A percentile compares a stretch with the other conserved stretches of the same genome.
Evolutionary conservation across 2,888 invertebrate species (phyloP).

Genomic region (Drosophila hamatofila): DNA sequence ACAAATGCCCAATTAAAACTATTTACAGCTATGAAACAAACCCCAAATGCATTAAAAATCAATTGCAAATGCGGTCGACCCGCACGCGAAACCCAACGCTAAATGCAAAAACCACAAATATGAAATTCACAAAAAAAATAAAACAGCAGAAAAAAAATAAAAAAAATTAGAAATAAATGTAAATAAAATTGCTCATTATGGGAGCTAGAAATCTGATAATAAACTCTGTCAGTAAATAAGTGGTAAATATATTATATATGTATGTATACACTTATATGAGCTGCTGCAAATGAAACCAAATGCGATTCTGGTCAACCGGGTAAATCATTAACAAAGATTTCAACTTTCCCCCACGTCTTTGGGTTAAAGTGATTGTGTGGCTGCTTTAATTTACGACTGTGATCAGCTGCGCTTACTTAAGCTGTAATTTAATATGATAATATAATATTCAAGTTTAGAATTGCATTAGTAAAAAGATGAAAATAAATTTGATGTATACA

Average conservation of each 20-base stretch:
- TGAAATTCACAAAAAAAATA: conserved; percentile 27
- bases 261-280: background rate
- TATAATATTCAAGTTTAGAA: conserved; percentile 19
- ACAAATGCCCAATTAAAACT: conserved; percentile 44
- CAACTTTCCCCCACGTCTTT: conserved; percentile 45
- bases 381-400: conserved; percentile 38
- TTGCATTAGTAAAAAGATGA: background rate
- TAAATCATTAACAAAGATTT: conserved; percentile 68
- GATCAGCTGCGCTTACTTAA: conserved; percentile 31
- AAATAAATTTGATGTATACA: too few relatives aligned
- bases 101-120: conserved; percentile 45
- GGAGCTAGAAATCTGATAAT: conserved; percentile 32
- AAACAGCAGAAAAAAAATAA: conserved; percentile 3
- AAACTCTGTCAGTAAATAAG: conserved; percentile 13
- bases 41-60: conserved; percentile 64
- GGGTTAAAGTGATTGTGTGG: conserved; percentile 8
- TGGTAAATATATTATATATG: conserved; percentile 3
- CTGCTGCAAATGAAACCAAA: conserved; percentile 26
- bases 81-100: conserved; percentile 37
- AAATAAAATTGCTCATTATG: conserved; percentile 54
- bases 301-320: conserved; percentile 58
- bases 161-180: conserved; percentile 35
- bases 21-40: conserved; percentile 13
- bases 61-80: conserved; percentile 67
- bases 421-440: conserved; percentile 6